phyloP scores from a whole-genome alignment of 2,888 invertebrate genomes.

The Apoda limacodes region DNA sequence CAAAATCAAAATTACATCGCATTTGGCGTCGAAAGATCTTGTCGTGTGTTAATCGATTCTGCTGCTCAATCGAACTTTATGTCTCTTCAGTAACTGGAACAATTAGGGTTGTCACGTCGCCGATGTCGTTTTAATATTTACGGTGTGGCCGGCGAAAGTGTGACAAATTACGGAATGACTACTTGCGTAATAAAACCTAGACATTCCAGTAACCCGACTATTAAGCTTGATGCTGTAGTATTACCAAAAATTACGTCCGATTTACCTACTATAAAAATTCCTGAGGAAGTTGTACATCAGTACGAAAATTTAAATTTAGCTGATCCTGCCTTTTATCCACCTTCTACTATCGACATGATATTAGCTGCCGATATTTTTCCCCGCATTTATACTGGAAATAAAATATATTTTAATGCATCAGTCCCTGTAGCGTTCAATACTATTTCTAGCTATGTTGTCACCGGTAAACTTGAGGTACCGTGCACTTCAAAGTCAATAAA shows the following conservation, averaged over 20 bases:
- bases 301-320: constrained; percentile 1
- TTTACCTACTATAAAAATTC: constrained; percentile 1
- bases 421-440: background rate
- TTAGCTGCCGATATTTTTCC: no score
- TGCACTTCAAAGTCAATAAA: background rate
- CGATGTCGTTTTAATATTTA: constrained; percentile 2
- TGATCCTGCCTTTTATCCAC: constrained; percentile 1
- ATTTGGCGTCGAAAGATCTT: background rate
- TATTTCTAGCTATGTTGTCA: constrained; percentile 1
- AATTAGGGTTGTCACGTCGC: constrained; percentile 2
- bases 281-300: background rate
- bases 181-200: background rate
- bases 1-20: constrained; percentile 1
- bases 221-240: background rate
- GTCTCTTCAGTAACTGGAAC: constrained; percentile 1
- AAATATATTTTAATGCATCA: background rate
- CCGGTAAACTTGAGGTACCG: background rate
- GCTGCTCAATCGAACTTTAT: constrained; percentile 5
- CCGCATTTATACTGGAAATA: constrained; percentile 1
- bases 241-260: no score
- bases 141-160: background rate
- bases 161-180: constrained; percentile 1
- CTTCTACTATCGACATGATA: constrained; percentile 1
- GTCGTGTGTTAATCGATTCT: constrained; percentile 6
- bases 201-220: no score